Evolutionary conservation across 2,113 vertebrate genomes (phyloP).

Genomic region (Ibidorhyncha struthersii): DNA sequence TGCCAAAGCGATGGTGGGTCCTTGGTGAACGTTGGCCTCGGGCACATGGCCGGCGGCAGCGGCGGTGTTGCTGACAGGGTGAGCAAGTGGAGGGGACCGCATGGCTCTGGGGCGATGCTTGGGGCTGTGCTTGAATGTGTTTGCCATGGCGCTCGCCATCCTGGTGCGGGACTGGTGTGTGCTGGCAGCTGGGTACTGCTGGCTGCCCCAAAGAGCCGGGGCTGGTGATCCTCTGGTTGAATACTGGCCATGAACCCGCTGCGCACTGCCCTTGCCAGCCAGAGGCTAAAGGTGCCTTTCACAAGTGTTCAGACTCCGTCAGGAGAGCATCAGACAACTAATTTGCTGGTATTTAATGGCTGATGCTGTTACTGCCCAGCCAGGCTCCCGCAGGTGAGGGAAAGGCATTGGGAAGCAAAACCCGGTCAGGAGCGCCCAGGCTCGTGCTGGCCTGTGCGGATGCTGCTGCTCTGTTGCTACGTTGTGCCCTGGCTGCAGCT

Average conservation of each 20-base stretch:
- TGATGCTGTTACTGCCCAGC: neutral
- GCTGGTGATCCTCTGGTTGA: neutral
- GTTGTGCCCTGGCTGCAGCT: neutral
- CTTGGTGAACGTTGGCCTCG: neutral
- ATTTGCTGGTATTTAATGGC: neutral
- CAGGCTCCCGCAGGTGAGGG: neutral
- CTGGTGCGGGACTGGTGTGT: accelerated
- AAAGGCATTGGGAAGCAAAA: neutral
- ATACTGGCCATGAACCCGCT: neutral
- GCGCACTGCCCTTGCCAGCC: neutral
- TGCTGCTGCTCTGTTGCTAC: neutral
- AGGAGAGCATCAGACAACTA: neutral
- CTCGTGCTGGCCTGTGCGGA: accelerated
- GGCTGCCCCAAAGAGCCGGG: neutral
- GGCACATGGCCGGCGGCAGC: neutral
- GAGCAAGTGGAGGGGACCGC: accelerated
- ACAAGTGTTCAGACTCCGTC: neutral
- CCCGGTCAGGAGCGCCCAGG: accelerated
- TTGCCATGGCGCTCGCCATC: accelerated
- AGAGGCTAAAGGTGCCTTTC: neutral
- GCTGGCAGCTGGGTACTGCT: neutral
- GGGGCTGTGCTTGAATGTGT: neutral
- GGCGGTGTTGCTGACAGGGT: neutral
- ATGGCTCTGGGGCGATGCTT: accelerated
- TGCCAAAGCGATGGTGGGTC: neutral